Conservation (phyloP, 2,113 vertebrate species). For the Pelodiscus sinensis region DNA sequence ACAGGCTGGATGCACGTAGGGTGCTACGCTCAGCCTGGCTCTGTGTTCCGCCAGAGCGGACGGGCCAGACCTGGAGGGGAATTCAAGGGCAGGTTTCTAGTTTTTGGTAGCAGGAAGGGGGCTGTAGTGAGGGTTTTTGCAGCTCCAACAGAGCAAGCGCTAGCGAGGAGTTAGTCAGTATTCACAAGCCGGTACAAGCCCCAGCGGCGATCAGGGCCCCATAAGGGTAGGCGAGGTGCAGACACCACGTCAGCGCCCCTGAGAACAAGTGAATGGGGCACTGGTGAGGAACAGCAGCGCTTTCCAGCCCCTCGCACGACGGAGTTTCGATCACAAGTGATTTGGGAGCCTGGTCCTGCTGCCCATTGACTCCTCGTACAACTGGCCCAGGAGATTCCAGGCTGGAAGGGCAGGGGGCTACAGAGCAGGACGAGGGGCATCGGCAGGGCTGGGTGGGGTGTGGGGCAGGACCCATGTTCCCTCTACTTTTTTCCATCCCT, state of each 20-base stretch:
- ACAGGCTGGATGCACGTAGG: neutral
- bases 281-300: neutral
- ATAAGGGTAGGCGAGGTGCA: neutral
- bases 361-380: neutral
- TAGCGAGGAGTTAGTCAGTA: neutral
- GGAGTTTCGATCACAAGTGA: neutral
- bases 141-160: neutral
- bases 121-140: neutral
- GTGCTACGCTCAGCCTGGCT: neutral
- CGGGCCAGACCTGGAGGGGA: neutral
- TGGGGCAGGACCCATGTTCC: neutral
- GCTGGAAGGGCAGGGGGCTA: neutral
- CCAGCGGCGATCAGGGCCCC: neutral
- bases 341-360: neutral
- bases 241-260: neutral
- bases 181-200: rapidly evolving
- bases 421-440: neutral
- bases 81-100: neutral
- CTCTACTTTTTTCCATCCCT: no score
- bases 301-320: neutral
- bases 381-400: neutral
- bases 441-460: neutral
- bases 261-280: neutral
- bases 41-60: neutral
- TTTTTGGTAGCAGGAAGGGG: neutral